Base-by-base conservation (phyloP, 2,113 vertebrate species). In the Saguinus imperator region DNA sequence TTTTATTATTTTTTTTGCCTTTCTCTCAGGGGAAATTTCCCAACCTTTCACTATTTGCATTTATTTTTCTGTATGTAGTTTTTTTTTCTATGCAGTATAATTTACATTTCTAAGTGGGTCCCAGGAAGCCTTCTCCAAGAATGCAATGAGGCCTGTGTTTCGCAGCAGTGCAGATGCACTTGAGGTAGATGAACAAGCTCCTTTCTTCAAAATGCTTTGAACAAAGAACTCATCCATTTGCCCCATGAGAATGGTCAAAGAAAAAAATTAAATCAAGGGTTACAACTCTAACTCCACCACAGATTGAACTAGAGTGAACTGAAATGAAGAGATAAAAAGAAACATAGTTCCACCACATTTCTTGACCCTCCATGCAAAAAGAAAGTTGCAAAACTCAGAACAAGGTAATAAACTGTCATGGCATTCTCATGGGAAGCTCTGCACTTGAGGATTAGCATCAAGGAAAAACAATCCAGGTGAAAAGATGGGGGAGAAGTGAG, bases 301-400 rank as follows among this genome's bases (percentile, higher is more conserved):
- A 68, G 43, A 94, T 10, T 32, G 66, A 75, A 61, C 50, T 14
- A 21, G 40, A 21, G 55, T 6, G 40, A 40, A 18, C 3, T 55
- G 91, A 80, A 40, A 68, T 66, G 72, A 86, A 79, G 77, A 93
- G 12, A 45, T 76, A 64, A 94, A 89, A 95, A 85, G 21, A 11
- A 94, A 35, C 3, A 0, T 35, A 2, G 10, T 50, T 77, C 61
- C 14, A n/a, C 61, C 87, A 87, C 85, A 64, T 8, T 89, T 86
- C 75, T 37, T 68, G 52, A 83, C 32, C 4, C 21, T 66, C 40
- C 2, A 0, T 11, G 55, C 66, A 77, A 75, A 81, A 89, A 84
- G 45, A 70, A 35, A 87, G 52, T 57, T 14, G 12, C 23, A 27
- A 57, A 86, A 27, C 21, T 52, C 16, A 55, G 40, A 72, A 32